Conservation (phyloP, 2,797 vertebrate species). For the Brachyrhaphis roseni region DNA sequence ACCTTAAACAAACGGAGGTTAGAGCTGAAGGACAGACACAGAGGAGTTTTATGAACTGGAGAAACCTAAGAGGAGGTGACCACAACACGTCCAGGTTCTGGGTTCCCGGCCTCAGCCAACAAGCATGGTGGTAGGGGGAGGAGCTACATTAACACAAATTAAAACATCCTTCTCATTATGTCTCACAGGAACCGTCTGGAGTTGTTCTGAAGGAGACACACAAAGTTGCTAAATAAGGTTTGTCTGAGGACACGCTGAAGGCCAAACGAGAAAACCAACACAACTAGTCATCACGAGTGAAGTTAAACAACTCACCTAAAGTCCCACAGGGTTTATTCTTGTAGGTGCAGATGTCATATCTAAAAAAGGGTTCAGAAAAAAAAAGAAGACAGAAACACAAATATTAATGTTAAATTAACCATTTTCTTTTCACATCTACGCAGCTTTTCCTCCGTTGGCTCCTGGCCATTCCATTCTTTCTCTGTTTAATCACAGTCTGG, state of each 20-base stretch:
- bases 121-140: conserved; percentile 9
- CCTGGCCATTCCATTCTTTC: conserved; percentile 50
- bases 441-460: conserved; percentile 33
- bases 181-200: conserved; percentile 48
- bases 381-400: conserved; percentile 28
- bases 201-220: conserved; percentile 23
- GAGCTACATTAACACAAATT: conserved; percentile 58
- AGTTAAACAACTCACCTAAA: conserved; percentile 86
- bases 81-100: conserved; percentile 32
- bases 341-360: conserved; percentile 99
- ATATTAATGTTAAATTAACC: conserved; percentile 25
- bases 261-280: conserved; percentile 41
- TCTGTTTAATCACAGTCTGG: conserved; percentile 48
- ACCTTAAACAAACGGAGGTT: conserved; percentile 57
- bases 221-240: conserved; percentile 55
- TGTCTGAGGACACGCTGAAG: conserved; percentile 53
- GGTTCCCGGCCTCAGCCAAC: conserved; percentile 15
- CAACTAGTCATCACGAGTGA: conserved; percentile 19
- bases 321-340: conserved; percentile 99
- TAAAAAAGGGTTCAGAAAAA: conserved; percentile 58
- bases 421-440: conserved; percentile 7
- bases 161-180: conserved; percentile 64
- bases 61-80: conserved; percentile 33
- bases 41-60: conserved; percentile 35
- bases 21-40: conserved; percentile 25